Evolutionary conservation across 2,797 vertebrate genomes (phyloP), one percentile per base, ranked within the genome.

Genomic region (Aldrovandia affinis): DNA sequence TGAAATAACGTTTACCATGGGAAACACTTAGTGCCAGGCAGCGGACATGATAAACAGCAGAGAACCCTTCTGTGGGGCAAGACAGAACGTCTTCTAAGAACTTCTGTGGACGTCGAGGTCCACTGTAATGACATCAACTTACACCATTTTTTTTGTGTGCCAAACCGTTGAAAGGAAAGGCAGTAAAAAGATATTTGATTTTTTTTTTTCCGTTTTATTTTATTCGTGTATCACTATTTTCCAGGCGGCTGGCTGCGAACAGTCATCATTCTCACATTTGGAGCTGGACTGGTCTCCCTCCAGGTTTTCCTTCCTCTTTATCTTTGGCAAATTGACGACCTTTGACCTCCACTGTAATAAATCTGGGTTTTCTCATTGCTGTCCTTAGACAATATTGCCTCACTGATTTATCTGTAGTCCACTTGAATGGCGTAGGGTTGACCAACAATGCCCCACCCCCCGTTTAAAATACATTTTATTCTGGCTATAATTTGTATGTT

Each of bases 1-100:
- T 65, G 10, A 70, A 70, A 70, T 57, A 57, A 57, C 33, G 20
- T 70, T 70, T 39, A 70, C 68, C 33, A 39, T 70, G 68, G 63
- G 36, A 70, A 70, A 70, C 4, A 36, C 15, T 33, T 22, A 39
- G 33, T 39, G 33, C 30, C 68, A 70, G 36, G 33, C 68, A 70
- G n/a, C 63, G 30, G 20, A 70, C 15, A 14, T 70, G 68, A 70
- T 70, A 70, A 70, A 36, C n/a, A 25, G 18, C 63, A 36, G 18
- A 15, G 9, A 18, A 9, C 2, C 14, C 22, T 36, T 33, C 20
- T 20, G 15, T 70, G 33, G 33, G 39, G 39, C 33, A 39, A 70
- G 30, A 20, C 30, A 6, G 7, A 33, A 70, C 39, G 33, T 70
- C 39, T 20, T 70, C n/a, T n/a, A n/a, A n/a, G n/a, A n/a, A 70